Conservation (phyloP, 2,888 invertebrate species). For the Cephus pulcher region DNA sequence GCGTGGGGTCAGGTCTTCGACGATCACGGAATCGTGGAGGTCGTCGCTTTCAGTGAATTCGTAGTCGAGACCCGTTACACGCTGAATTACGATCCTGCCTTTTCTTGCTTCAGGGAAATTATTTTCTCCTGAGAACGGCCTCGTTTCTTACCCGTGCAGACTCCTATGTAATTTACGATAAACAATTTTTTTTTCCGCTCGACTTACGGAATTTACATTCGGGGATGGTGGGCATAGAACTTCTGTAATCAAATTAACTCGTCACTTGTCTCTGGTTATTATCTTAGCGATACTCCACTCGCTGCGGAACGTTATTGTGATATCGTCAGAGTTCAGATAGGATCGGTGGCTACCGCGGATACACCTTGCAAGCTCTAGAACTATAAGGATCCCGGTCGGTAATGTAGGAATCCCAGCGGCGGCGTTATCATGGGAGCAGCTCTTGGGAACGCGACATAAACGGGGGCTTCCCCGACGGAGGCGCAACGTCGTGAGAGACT, state of each 20-base stretch:
- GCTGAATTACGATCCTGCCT: neutral
- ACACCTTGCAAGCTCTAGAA: neutral
- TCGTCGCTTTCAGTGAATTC: neutral
- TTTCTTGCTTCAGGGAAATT: neutral
- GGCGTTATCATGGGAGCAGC: neutral
- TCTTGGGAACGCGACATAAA: neutral
- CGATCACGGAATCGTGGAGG: slow-evolving; percentile 1
- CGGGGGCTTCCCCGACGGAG: neutral
- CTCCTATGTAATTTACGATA: no score
- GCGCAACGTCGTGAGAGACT: neutral
- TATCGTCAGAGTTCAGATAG: neutral
- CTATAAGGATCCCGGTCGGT: neutral
- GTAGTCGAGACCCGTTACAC: neutral
- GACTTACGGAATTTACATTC: neutral
- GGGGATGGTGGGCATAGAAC: neutral
- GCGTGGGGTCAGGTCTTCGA: neutral
- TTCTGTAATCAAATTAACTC: neutral
- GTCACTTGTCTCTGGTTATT: neutral
- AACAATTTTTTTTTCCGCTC: no score
- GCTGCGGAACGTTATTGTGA: neutral
- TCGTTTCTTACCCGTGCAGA: neutral
- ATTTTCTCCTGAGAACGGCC: neutral
- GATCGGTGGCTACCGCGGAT: neutral
- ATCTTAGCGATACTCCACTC: neutral
- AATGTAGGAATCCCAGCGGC: neutral